phyloP scores from a whole-genome alignment of 2,888 invertebrate genomes.

The Xestia rhomboidea region DNA sequence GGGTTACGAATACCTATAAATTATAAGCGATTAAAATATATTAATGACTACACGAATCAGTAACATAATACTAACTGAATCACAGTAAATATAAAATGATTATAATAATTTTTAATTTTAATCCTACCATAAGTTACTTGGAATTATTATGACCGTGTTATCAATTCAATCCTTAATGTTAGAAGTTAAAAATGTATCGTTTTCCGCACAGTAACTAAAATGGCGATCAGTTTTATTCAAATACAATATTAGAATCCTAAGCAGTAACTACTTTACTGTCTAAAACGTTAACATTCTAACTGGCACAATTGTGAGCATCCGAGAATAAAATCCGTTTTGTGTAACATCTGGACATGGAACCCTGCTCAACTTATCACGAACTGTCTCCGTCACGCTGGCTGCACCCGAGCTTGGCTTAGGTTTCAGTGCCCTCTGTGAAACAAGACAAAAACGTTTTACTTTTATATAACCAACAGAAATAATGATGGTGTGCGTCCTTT shows the following conservation, averaged over 20 bases:
- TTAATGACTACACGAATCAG: constrained; percentile 75
- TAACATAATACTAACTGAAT: constrained; percentile 85
- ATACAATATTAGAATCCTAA: constrained; percentile 78
- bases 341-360: constrained; percentile 80
- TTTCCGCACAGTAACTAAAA: constrained; percentile 70
- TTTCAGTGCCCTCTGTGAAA: constrained; percentile 83
- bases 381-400: constrained; percentile 69
- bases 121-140: constrained; percentile 73
- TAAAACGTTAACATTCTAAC: constrained; percentile 83
- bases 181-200: constrained; percentile 67
- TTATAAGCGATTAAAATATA: constrained; percentile 74
- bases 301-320: constrained; percentile 90
- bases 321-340: constrained; percentile 75
- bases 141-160: constrained; percentile 80
- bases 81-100: constrained; percentile 85
- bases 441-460: constrained; percentile 19
- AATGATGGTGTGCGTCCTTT: background rate
- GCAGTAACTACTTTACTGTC: constrained; percentile 81
- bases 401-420: constrained; percentile 76
- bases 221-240: constrained; percentile 74
- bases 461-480: background rate
- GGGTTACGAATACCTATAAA: constrained; percentile 63
- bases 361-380: constrained; percentile 87
- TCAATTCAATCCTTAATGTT: constrained; percentile 67
- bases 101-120: constrained; percentile 70